These are phyloP conservation scores for Brachionus manjavacas DNA, from an alignment of 1,140 invertebrate genomes.

Conservation along the genomic window DNA sequence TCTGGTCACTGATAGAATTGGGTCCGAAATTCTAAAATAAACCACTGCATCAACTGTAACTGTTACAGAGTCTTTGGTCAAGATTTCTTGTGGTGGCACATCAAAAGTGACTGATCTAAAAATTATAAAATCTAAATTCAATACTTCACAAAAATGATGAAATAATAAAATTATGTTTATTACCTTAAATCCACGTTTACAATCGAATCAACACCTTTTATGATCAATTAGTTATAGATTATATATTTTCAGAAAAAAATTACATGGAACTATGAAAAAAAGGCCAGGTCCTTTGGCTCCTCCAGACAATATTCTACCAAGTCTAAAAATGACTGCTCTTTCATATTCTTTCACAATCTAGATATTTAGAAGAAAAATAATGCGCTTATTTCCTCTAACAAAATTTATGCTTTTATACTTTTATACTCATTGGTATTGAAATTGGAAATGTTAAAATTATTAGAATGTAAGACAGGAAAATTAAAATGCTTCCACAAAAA, in stretches of 20 bases:
- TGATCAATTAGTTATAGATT: too few species aligned
- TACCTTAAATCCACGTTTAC: constrained; percentile 44
- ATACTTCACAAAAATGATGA: constrained; percentile 86
- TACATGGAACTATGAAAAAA: constrained; percentile 44
- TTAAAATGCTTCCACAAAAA: background rate
- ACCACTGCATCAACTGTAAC: constrained; percentile 45
- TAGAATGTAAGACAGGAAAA: background rate
- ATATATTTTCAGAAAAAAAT: background rate
- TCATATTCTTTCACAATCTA: constrained; percentile 44
- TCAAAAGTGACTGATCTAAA: constrained; percentile 43
- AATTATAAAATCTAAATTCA: constrained; percentile 51
- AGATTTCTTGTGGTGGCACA: constrained; percentile 45
- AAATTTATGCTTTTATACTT: background rate
- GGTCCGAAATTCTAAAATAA: constrained; percentile 43
- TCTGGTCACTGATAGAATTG: constrained; percentile 36
- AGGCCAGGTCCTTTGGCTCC: constrained; percentile 44
- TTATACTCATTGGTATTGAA: background rate
- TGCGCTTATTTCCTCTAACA: background rate
- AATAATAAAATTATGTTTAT: constrained; percentile 63
- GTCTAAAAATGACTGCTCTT: constrained; percentile 44
- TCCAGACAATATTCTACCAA: constrained; percentile 36
- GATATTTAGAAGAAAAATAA: background rate
- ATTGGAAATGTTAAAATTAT: constrained; percentile 11
- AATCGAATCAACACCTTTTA: constrained; percentile 35
- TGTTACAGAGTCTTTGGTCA: constrained; percentile 46